phyloP scores from a whole-genome alignment of 2,888 invertebrate species.

The Pyrrhosoma nymphula region DNA sequence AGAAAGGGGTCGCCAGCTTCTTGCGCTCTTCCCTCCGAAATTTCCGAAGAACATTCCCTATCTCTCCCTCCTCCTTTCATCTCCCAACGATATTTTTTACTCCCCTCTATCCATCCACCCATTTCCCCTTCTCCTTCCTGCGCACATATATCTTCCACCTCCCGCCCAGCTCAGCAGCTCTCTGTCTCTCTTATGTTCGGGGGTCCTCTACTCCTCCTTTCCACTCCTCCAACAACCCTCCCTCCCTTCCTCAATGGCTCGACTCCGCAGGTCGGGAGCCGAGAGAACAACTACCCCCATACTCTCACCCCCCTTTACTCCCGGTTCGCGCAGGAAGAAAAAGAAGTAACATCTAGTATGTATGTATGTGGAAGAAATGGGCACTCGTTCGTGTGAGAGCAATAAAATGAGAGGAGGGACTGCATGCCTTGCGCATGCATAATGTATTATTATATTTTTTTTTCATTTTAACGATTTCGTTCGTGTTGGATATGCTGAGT shows the following conservation, averaged over 20 bases:
- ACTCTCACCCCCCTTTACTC: background rate
- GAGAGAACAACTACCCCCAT: background rate
- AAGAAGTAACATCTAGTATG: background rate
- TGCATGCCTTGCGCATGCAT: background rate
- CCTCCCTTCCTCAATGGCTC: background rate
- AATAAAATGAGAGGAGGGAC: background rate
- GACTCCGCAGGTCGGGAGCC: no score
- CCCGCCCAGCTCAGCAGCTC: conserved; percentile 42
- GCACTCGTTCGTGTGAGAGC: background rate
- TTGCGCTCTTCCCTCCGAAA: conserved; percentile 15
- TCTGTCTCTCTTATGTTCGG: background rate
- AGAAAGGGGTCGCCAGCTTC: conserved; percentile 53
- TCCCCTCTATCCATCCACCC: background rate
- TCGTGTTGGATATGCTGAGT: background rate
- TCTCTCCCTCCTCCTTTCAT: conserved; percentile 58
- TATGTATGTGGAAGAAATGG: background rate
- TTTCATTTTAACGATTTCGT: background rate
- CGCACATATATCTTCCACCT: conserved; percentile 25
- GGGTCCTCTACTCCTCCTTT: background rate
- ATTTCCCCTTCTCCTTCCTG: background rate
- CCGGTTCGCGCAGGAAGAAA: background rate
- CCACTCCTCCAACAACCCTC: background rate
- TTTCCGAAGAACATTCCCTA: conserved; percentile 64
- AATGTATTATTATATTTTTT: background rate
- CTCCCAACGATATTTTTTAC: conserved; percentile 55